Evolutionary conservation across 2,888 invertebrate genomes (phyloP).

Genomic region (Gordius sp.): DNA sequence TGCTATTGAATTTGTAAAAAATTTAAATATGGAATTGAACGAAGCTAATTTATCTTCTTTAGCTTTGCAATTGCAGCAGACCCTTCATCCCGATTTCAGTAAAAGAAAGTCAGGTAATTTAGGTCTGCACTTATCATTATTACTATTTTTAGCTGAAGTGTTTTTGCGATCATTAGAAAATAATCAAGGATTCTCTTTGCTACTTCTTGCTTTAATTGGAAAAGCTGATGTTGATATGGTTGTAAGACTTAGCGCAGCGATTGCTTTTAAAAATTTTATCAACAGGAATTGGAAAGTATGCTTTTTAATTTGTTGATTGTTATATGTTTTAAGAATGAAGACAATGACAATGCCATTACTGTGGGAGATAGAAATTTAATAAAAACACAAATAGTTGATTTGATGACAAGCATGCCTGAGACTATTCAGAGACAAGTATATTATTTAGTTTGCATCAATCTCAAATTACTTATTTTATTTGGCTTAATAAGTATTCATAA

Average conservation of each 20-base stretch:
- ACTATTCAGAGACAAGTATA: slow-evolving; percentile 59
- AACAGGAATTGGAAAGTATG: slow-evolving; percentile 57
- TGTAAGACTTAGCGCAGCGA: slow-evolving; percentile 60
- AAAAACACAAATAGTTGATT: slow-evolving; percentile 55
- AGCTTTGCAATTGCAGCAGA: not conserved
- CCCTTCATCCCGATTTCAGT: not conserved
- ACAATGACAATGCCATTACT: slow-evolving; percentile 30
- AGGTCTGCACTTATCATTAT: too few relatives aligned
- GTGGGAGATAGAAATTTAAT: slow-evolving; percentile 48
- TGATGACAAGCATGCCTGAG: slow-evolving; percentile 72
- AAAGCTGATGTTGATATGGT: slow-evolving; percentile 44
- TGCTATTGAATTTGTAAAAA: too few relatives aligned
- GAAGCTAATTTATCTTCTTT: not conserved
- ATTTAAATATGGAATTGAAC: not conserved
- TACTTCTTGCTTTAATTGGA: slow-evolving; percentile 53
- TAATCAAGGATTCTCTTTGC: not conserved
- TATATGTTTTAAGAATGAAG: not conserved
- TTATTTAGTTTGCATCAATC: too few relatives aligned
- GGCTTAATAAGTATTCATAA: too few relatives aligned
- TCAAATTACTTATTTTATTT: too few relatives aligned
- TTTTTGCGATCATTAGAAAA: not conserved
- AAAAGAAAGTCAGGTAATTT: not conserved
- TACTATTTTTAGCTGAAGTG: not conserved
- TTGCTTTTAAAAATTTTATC: slow-evolving; percentile 82
- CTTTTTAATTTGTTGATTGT: not conserved